Evolutionary conservation across 2,113 vertebrate genomes (phyloP), one percentile per base, ranked within the genome.

Genomic region (Heteronetta atricapilla): DNA sequence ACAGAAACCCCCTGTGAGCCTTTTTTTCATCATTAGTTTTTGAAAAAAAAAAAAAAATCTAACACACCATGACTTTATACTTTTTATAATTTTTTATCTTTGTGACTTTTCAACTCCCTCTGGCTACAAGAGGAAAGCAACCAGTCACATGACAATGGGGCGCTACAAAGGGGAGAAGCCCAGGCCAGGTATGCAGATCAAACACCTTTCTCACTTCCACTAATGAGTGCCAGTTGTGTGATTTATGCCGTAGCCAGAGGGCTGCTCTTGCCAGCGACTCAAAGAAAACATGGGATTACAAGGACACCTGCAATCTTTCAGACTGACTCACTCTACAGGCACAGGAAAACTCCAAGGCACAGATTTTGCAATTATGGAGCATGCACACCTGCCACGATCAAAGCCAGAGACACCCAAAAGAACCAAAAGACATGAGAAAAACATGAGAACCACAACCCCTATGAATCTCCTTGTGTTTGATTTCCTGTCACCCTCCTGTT

Each of bases 401-500:
- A 67, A 92, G 67, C 69, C 25, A 70, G 46, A n/a, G 46, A 25
- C 44, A 20, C 70, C 1, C 17, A 38, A 55, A 11, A 52, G 0
- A 77, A 28, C 17, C 59, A 46, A 9, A 50, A 74, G 64, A 62
- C 60, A 0, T 0, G 4, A 21, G 12, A 80, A 19, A 69, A n/a
- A 7, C 59, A 44, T 56, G 29, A 82, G 53, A 68, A n/a, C 23
- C 55, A 68, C 28, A 40, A 46, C 58, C 2, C 3, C 8, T 56
- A 52, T 5, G 2, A 29, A 21, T n/a, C 72, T 82, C 44, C 29
- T 50, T 33, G 52, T 34, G 36, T 60, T 70, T 74, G 23, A 53
- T 50, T 58, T 74, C 60, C 46, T 78, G 33, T 53, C 55, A 33
- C 40, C 82, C 10, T 53, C 42, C 29, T 13, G 22, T 31, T 58